Conservation (phyloP, 2,888 invertebrate species). For the Cerastis rubricosa region DNA sequence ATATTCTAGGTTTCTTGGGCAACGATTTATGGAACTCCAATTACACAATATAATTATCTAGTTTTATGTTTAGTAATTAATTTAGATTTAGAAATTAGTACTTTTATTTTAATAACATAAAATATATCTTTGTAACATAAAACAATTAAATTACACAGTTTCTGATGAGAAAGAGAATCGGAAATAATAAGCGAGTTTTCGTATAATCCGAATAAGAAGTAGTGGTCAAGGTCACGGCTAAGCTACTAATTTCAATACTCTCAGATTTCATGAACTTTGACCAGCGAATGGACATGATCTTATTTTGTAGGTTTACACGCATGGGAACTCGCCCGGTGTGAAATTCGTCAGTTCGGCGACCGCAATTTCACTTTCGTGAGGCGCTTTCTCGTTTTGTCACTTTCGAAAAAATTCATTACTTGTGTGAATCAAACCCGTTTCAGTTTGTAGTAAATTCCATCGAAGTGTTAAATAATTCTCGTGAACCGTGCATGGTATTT, state of each 20-base stretch:
- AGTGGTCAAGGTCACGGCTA: conserved; percentile 73
- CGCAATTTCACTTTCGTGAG: conserved; percentile 86
- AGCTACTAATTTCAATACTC: conserved; percentile 67
- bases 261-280: conserved; percentile 51
- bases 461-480: conserved; percentile 75
- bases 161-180: no score
- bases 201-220: neutral
- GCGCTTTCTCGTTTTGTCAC: conserved; percentile 85
- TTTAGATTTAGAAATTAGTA: no score
- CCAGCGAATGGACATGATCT: conserved; percentile 50
- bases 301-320: conserved; percentile 69
- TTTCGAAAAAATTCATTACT: conserved; percentile 83
- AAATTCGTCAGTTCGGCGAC: conserved; percentile 84
- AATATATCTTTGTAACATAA: no score
- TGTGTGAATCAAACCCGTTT: conserved; percentile 78
- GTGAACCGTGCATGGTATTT: conserved; percentile 78
- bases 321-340: conserved; percentile 77
- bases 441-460: conserved; percentile 73
- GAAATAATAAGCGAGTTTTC: neutral
- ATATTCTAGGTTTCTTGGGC: neutral
- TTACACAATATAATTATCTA: no score
- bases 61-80: no score
- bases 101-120: no score
- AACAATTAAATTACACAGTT: no score
- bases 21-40: neutral